Base-by-base conservation (phyloP, 1,140 invertebrate genomes). In the Aporrectodea caliginosa region DNA sequence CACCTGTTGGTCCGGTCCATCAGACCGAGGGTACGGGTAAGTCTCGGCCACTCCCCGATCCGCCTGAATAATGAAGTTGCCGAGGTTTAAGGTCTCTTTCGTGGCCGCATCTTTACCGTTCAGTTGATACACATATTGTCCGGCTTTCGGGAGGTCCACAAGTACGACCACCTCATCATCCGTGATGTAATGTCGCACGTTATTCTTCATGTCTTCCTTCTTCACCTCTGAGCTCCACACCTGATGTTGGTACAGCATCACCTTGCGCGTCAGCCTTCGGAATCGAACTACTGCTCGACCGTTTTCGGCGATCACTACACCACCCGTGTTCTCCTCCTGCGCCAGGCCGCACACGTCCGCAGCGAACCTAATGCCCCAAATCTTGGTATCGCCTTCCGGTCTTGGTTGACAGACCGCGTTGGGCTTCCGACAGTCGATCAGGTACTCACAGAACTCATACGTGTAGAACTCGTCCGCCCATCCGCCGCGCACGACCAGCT, bases 381-480 rank as follows among this genome's bases (percentile, higher is more conserved):
- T 22, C 6, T 22, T 6, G 6, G 22, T 58, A 12, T 58, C 43
- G 6, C 58, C 79, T 22, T 73, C 33, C 31, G 77, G 31, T 30
- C 35, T 33, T 32, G 75, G 75, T 29, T 78, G 35, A 69, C 58
- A 80, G n/a, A 32, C 34, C 16, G 76, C 72, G 29, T 80, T 70
- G 16, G 79, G 79, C 43, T 78, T 35, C 12, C 27, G 69, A 35
- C 79, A 80, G 1, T 73, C 43, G 2, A 80, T 78, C 35, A 78
- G 35, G 43, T 80, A 80, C 58, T 69, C 75, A 43, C 68, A 70
- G 6, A 33, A 70, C 12, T 27, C 27, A 12, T 78, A 31, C 31
- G 29, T 69, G 31, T 78, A 16, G 34, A 1, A 30, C 14, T 16
- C 69, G n/a, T 69, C 68, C 22, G 6, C 43, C 29, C 6, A 34